Evolutionary conservation across 2,888 invertebrate species (phyloP).

Genomic region (Pinctada fucata): DNA sequence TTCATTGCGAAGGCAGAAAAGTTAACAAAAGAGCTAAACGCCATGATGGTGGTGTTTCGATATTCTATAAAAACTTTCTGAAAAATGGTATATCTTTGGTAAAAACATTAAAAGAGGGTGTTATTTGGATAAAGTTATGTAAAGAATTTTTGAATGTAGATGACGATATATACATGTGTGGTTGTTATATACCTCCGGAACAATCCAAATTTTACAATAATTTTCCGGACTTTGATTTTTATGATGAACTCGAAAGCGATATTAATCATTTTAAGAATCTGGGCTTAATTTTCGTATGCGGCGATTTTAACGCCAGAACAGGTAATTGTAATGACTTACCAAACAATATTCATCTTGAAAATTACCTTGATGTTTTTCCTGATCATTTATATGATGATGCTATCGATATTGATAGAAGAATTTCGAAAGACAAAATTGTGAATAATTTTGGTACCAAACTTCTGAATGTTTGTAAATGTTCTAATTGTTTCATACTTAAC

Average conservation of each 20-base stretch:
- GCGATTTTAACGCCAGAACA: not conserved
- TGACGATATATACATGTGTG: not conserved
- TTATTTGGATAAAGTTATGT: not conserved
- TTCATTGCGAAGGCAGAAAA: too few species aligned
- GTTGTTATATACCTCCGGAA: not conserved
- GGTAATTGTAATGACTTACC: not conserved
- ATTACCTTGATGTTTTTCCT: not conserved
- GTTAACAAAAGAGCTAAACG: too few species aligned
- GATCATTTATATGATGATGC: not conserved
- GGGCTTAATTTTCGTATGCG: not conserved
- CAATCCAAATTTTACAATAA: not conserved
- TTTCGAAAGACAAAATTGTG: conserved; percentile 3
- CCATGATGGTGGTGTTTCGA: too few species aligned
- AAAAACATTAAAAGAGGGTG: not conserved
- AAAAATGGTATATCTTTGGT: not conserved
- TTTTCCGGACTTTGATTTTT: not conserved
- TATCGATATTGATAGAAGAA: not conserved
- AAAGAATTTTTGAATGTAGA: not conserved
- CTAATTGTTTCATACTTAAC: not conserved
- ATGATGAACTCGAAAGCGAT: not conserved
- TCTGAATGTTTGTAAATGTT: conserved; percentile 17
- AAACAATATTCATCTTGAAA: not conserved
- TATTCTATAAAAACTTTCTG: not conserved
- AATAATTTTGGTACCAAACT: conserved; percentile 13
- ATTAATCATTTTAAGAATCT: not conserved